Conservation (phyloP, 2,888 invertebrate genomes). For the Scaptomyza caliginosa region DNA sequence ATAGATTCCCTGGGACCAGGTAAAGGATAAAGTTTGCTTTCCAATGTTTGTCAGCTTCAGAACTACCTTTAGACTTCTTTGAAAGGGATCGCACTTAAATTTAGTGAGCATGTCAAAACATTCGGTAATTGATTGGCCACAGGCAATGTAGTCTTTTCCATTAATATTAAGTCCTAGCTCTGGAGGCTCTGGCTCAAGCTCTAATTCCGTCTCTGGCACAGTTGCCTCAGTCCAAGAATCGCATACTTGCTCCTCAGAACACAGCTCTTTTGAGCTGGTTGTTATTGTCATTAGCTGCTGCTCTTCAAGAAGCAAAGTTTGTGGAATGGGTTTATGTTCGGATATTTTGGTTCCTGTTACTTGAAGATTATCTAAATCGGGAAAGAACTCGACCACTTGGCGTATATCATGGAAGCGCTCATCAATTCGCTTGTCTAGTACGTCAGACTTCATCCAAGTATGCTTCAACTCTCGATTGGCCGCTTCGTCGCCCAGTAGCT, state of each 20-base stretch:
- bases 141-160: conserved; percentile 52
- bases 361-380: conserved; percentile 69
- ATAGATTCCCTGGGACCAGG: conserved; percentile 69
- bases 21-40: conserved; percentile 62
- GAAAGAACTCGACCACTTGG: conserved; percentile 73
- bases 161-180: conserved; percentile 71
- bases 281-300: conserved; percentile 51
- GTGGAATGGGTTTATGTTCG: conserved; percentile 10
- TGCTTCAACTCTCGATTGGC: conserved; percentile 22
- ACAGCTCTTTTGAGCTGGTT: conserved; percentile 34
- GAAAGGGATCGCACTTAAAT: conserved; percentile 71
- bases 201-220: background rate
- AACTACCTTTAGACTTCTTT: conserved; percentile 46
- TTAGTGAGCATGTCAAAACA: conserved; percentile 47
- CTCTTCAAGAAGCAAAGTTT: conserved; percentile 24
- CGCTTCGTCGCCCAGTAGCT: conserved; percentile 61
- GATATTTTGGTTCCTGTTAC: conserved; percentile 55
- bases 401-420: conserved; percentile 56
- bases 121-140: conserved; percentile 32
- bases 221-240: background rate
- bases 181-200: background rate
- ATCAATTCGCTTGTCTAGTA: conserved; percentile 62
- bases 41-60: conserved; percentile 73
- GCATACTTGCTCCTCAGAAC: conserved; percentile 26
- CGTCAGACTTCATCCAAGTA: conserved; percentile 68